Conservation (phyloP, 2,797 vertebrate genomes). For the Amblyopsis hoosieri region DNA sequence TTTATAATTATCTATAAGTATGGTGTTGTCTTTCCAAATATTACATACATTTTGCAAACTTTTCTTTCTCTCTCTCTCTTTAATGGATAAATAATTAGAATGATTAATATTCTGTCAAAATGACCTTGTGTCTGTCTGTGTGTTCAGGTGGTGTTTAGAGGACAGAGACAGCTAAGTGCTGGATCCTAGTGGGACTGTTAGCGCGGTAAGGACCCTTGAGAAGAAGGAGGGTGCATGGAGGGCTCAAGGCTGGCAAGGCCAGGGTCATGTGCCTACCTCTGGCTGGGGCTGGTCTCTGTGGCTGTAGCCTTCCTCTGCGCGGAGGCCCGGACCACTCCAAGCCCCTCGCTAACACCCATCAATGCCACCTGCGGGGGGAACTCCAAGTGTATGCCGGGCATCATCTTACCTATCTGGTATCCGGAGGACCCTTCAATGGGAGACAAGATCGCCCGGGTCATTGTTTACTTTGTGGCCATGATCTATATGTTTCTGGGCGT, state of each 20-base stretch:
- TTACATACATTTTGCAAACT: not conserved
- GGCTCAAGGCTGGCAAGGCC: conserved; percentile 87
- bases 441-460: conserved; percentile 98
- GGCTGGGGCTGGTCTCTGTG: conserved; percentile 87
- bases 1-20: conserved; percentile 6
- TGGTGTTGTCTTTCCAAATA: not conserved
- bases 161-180: conserved; percentile 74
- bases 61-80: no score
- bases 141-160: conserved; percentile 67
- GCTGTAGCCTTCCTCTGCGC: conserved; percentile 67
- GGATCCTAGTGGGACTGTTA: conserved; percentile 78
- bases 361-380: conserved; percentile 88
- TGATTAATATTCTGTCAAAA: not conserved
- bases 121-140: conserved; percentile 15
- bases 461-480: conserved; percentile 97
- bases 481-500: conserved; percentile 99
- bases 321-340: conserved; percentile 85
- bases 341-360: conserved; percentile 77
- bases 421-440: conserved; percentile 97
- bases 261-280: conserved; percentile 90
- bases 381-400: conserved; percentile 89
- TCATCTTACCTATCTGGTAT: conserved; percentile 98
- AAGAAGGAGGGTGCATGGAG: conserved; percentile 93
- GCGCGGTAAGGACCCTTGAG: conserved; percentile 83
- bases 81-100: not conserved